phyloP scores from a whole-genome alignment of 1,140 invertebrate species.

The Saccostrea cuccullata region DNA sequence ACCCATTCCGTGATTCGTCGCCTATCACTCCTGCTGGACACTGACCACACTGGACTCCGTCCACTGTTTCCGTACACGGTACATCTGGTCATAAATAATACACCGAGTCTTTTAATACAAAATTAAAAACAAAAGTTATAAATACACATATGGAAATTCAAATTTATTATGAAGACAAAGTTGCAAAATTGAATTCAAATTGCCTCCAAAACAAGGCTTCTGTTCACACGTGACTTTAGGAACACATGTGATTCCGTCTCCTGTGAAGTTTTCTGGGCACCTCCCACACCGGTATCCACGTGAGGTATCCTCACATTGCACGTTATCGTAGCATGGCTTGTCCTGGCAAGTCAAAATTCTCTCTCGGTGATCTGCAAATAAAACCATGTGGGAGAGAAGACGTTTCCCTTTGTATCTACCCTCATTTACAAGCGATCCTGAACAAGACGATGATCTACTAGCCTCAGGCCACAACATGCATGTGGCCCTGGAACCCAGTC shows the following conservation, averaged over 20 bases:
- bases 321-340: constrained; percentile 84
- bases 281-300: constrained; percentile 72
- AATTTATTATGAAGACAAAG: background rate
- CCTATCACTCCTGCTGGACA: constrained; percentile 91
- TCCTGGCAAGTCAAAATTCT: background rate
- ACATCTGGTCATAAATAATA: constrained; percentile 81
- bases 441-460: too few relatives aligned
- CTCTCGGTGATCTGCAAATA: background rate
- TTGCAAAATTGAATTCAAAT: constrained; percentile 62
- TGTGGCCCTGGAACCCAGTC: too few relatives aligned
- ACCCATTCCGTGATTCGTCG: constrained; percentile 81
- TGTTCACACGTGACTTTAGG: constrained; percentile 69
- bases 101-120: background rate
- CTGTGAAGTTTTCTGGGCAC: constrained; percentile 80
- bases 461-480: too few relatives aligned
- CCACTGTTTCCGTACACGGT: constrained; percentile 85
- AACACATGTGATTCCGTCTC: constrained; percentile 73
- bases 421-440: too few relatives aligned
- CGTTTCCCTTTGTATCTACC: too few relatives aligned
- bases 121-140: too few relatives aligned
- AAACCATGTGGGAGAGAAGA: background rate
- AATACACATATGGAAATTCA: too few relatives aligned
- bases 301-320: constrained; percentile 71
- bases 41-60: constrained; percentile 85
- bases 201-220: constrained; percentile 88